These are phyloP conservation scores for Apus apus DNA, from an alignment of 2,113 vertebrate genomes.

Conservation along the genomic window DNA sequence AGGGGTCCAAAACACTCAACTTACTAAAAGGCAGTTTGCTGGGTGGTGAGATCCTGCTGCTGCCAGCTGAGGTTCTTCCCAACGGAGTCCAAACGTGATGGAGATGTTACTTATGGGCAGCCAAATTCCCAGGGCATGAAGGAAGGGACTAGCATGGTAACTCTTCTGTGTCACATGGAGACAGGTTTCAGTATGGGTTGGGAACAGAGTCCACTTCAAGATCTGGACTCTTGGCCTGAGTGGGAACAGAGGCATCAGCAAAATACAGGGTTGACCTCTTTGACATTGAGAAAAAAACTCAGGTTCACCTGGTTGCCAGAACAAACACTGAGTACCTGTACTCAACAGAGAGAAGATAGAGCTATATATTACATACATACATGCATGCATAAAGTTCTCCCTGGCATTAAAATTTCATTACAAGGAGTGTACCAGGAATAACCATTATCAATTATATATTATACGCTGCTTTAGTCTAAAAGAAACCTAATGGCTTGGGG, in stretches of 20 bases:
- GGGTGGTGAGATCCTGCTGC: not conserved
- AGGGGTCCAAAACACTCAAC: not conserved
- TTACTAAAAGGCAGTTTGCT: not conserved
- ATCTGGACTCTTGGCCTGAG: not conserved
- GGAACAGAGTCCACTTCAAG: not conserved
- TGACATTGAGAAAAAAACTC: not conserved
- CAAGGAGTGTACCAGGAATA: conserved; percentile 53
- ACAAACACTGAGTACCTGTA: not conserved
- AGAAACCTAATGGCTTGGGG: not conserved
- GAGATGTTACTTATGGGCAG: not conserved
- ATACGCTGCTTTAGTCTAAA: not conserved
- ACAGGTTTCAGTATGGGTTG: not conserved
- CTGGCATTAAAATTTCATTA: conserved; percentile 51
- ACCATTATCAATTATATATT: conserved; percentile 56
- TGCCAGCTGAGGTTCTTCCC: not conserved
- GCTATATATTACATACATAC: not conserved
- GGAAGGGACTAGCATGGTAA: not conserved
- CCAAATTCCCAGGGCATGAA: not conserved
- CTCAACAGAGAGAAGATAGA: not conserved
- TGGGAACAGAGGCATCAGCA: not conserved
- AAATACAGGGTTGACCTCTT: not conserved
- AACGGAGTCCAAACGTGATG: not conserved
- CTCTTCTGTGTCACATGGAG: accelerated
- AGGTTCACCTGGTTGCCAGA: not conserved
- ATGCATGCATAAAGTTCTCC: not conserved